Percentiles rank a stretch among this genome's conserved stretches.
Conservation (phyloP, 2,113 vertebrate genomes). For the Acinonyx jubatus region DNA sequence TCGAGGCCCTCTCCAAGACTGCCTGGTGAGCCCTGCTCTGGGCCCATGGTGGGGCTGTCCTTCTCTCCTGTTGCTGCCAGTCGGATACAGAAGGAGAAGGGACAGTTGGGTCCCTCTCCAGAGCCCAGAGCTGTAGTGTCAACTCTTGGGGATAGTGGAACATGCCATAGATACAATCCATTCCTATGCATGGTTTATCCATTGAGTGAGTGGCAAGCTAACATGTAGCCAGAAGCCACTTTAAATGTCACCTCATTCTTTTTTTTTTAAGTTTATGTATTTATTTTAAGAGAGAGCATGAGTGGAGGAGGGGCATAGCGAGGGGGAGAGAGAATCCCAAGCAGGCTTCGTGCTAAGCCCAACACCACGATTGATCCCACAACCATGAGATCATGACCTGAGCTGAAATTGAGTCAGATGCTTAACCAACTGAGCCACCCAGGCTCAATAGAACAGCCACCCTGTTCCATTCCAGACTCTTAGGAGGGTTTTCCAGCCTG, state of each 20-base stretch:
- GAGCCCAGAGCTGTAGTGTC: neutral
- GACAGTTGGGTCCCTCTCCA: neutral
- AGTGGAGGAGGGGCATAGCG: too few species aligned
- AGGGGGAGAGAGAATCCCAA: too few species aligned
- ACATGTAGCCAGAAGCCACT: neutral
- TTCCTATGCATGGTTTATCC: neutral
- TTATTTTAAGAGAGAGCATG: too few species aligned
- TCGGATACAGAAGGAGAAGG: neutral
- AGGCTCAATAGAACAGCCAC: neutral
- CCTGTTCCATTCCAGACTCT: neutral
- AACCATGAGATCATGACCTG: too few species aligned
- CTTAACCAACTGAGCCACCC: too few species aligned
- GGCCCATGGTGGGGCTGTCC: neutral
- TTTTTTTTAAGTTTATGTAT: too few species aligned
- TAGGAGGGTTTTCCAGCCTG: neutral
- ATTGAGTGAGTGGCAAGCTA: neutral
- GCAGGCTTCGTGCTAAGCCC: too few species aligned
- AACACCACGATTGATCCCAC: too few species aligned
- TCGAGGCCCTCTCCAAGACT: conserved; percentile 94
- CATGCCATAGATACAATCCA: neutral
- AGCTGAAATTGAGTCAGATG: too few species aligned
- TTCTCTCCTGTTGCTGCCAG: neutral
- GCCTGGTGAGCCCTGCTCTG: conserved; percentile 88
- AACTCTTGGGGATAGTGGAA: neutral
- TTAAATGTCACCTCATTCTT: neutral